Percentiles rank a stretch among this genome's conserved stretches.
Conservation (phyloP, 2,888 invertebrate genomes). For the Archips xylosteana region DNA sequence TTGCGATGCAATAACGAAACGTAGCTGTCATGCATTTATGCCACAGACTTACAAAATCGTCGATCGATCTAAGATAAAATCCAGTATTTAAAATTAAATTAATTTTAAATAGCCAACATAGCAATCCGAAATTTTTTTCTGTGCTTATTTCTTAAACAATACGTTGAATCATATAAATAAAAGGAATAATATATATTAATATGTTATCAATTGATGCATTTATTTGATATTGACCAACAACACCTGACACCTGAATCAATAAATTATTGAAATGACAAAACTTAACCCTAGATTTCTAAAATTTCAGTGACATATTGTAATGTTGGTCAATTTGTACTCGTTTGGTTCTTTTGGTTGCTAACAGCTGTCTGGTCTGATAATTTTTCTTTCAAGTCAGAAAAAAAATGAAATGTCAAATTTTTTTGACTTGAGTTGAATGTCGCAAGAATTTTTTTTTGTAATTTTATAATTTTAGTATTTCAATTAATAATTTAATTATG, state of each 20-base stretch:
- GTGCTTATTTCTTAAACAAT: background rate
- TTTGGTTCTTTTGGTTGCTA: background rate
- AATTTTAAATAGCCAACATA: background rate
- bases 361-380: background rate
- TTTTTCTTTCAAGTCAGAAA: background rate
- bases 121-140: background rate
- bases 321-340: background rate
- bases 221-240: too few species aligned
- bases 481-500: conserved; percentile 59
- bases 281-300: background rate
- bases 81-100: background rate
- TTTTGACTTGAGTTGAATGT: conserved; percentile 29
- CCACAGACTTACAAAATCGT: background rate
- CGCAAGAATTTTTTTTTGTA: conserved; percentile 35
- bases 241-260: too few species aligned
- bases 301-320: background rate
- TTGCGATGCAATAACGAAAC: conserved; percentile 23
- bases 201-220: too few species aligned
- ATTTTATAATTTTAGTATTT: conserved; percentile 46
- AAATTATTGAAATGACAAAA: background rate
- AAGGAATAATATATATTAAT: too few species aligned
- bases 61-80: background rate
- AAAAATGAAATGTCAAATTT: conserved; percentile 36
- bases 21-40: background rate
- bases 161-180: too few species aligned